Conservation (phyloP, 1,140 invertebrate genomes). For the Centruroides sculpturatus region DNA sequence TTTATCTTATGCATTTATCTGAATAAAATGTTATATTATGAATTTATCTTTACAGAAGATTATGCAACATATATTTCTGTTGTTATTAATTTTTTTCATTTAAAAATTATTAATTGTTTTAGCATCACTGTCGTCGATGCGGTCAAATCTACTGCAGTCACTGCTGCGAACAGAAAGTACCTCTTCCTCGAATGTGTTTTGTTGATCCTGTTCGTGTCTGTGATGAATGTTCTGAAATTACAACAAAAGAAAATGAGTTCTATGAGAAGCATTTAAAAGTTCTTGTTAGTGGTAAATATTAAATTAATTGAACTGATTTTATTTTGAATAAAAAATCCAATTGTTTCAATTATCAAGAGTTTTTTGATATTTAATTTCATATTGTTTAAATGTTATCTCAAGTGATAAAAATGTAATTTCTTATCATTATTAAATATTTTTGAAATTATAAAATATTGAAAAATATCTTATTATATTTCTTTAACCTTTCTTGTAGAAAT, state of each 20-base stretch:
- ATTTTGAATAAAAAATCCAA: too few relatives aligned
- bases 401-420: too few relatives aligned
- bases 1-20: too few relatives aligned
- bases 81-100: neutral
- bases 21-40: too few relatives aligned
- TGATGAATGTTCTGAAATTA: conserved; percentile 28
- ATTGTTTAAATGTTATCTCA: neutral
- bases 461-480: too few relatives aligned
- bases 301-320: neutral
- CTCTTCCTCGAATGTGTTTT: conserved; percentile 38
- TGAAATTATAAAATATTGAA: too few relatives aligned
- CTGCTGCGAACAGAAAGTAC: conserved; percentile 32
- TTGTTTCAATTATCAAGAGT: too few relatives aligned
- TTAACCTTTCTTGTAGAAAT: too few relatives aligned
- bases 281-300: conserved; percentile 29
- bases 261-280: conserved; percentile 37
- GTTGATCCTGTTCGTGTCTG: conserved; percentile 40
- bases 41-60: too few relatives aligned
- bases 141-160: conserved; percentile 35
- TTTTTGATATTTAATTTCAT: neutral
- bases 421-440: too few relatives aligned
- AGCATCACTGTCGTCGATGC: conserved; percentile 45
- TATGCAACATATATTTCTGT: too few relatives aligned
- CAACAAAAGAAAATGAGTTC: conserved; percentile 37
- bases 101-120: neutral